These are phyloP conservation scores for Crotalus viridis DNA, from an alignment of 2,113 vertebrate species.

Conservation along the genomic window DNA sequence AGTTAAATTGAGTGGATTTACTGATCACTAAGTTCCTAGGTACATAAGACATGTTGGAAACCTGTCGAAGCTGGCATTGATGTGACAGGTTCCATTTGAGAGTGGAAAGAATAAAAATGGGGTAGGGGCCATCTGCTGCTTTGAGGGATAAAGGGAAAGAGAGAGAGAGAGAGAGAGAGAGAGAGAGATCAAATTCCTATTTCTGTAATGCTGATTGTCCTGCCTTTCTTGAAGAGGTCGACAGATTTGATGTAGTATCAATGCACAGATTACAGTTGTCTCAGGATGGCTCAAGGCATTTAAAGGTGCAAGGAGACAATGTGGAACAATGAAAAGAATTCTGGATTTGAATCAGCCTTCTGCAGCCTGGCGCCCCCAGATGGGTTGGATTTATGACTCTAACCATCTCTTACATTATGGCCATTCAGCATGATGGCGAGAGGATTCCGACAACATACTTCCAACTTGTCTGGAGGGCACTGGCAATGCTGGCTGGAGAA, in stretches of 20 bases:
- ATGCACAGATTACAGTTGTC: not conserved
- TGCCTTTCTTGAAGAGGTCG: too few relatives aligned
- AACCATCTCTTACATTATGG: not conserved
- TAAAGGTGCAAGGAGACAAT: not conserved
- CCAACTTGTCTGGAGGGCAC: not conserved
- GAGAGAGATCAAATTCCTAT: too few relatives aligned
- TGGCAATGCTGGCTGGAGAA: not conserved
- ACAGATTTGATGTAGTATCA: not conserved
- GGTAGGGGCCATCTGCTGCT: slow-evolving; percentile 46
- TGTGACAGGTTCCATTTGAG: slow-evolving; percentile 56
- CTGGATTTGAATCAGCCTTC: not conserved
- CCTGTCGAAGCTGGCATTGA: slow-evolving; percentile 58
- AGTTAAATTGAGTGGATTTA: slow-evolving; percentile 70
- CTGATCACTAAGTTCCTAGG: slow-evolving; percentile 59
- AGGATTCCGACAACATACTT: not conserved
- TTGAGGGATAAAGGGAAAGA: slow-evolving; percentile 34
- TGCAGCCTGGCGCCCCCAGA: not conserved
- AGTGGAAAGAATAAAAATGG: slow-evolving; percentile 60
- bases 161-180: slow-evolving; percentile 4
- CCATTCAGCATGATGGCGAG: not conserved
- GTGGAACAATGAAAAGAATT: not conserved
- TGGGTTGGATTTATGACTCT: not conserved
- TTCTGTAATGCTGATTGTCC: too few relatives aligned
- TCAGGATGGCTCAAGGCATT: not conserved
- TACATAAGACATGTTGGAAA: slow-evolving; percentile 59